These are phyloP conservation scores for Conchocele bisecta DNA, from an alignment of 2,888 invertebrate species.

Conservation along the genomic window DNA sequence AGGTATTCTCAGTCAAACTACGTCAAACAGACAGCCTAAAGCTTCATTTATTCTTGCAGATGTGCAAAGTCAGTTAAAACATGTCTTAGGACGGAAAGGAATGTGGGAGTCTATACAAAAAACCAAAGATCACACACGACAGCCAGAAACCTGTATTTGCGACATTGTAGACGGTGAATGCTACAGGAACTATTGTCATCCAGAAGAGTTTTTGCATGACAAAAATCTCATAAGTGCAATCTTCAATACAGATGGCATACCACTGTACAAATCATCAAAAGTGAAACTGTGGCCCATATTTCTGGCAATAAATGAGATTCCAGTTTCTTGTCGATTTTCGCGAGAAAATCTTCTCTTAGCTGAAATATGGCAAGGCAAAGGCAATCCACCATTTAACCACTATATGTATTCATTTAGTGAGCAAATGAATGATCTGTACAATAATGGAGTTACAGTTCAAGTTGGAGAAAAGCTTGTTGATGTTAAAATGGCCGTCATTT, in stretches of 20 bases:
- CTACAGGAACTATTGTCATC: no score
- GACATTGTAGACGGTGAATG: no score
- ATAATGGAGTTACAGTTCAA: conserved; percentile 39
- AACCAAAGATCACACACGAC: no score
- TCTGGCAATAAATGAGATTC: conserved; percentile 48
- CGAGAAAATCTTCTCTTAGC: conserved; percentile 46
- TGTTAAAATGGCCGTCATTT: conserved; percentile 33
- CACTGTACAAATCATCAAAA: conserved; percentile 41
- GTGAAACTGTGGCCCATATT: conserved; percentile 52
- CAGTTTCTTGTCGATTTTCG: conserved; percentile 32
- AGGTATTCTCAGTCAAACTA: no score
- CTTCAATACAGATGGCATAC: conserved; percentile 54
- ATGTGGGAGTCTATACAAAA: no score
- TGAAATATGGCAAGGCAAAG: conserved; percentile 56
- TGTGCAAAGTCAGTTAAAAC: no score
- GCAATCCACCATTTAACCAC: conserved; percentile 47
- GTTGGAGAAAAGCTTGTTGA: conserved; percentile 9
- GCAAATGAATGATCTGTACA: conserved; percentile 27
- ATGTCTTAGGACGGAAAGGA: no score
- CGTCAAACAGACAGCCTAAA: no score
- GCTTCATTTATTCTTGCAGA: no score
- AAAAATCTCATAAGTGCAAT: conserved; percentile 25
- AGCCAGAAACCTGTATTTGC: no score
- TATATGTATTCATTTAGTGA: conserved; percentile 27
- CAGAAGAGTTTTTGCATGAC: no score